Evolutionary conservation across 2,888 invertebrate genomes (phyloP), one percentile per base, ranked within the genome.

Genomic region (Cheilosia pagana): DNA sequence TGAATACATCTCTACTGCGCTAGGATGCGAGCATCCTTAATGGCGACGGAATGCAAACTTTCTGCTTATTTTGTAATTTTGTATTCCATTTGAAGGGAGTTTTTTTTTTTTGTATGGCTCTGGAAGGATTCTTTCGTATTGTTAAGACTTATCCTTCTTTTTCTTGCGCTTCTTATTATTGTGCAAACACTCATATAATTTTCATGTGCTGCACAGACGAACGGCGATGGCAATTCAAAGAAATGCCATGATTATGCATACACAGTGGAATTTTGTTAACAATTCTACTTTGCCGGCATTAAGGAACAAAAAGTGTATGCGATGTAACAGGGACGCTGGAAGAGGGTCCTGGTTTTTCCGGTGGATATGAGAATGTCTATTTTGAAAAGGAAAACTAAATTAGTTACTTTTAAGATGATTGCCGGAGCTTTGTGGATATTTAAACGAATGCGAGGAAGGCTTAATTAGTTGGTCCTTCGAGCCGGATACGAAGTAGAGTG

Each of bases 401-500:
- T 62, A 60, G 60, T 59, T 60, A 39, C 60, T 39, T 72, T 45
- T 28, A 50, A 62, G 62, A 62, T 62, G 60, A 70, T 70, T 59
- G 19, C 48, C 21, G 45, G 48, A 21, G 41, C 60, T 50, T 71
- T 72, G 59, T 72, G 71, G 50, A 71, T 60, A 39, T 67, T 59
- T 59, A 60, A 68, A 31, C 21, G 52, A 72, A 50, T 19, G 10
- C 10, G 16, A 21, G 48, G 19, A 60, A 41, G 31, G 41, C 59
- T 72, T 72, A 72, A 72, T 62, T 72, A 62, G 59, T 50, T 50
- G 39, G 59, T 71, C 68, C 68, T 68, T 68, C 55, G 43, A 57
- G 45, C 28, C 68, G 55, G 31, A 55, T 53, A 19, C 4, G 12
- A 12, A 35, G 35, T 8, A 35, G 12, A 3, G 35, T 35, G 12